These are phyloP conservation scores for Agonum fuliginosum DNA, from an alignment of 2,888 invertebrate species.

Conservation along the genomic window DNA sequence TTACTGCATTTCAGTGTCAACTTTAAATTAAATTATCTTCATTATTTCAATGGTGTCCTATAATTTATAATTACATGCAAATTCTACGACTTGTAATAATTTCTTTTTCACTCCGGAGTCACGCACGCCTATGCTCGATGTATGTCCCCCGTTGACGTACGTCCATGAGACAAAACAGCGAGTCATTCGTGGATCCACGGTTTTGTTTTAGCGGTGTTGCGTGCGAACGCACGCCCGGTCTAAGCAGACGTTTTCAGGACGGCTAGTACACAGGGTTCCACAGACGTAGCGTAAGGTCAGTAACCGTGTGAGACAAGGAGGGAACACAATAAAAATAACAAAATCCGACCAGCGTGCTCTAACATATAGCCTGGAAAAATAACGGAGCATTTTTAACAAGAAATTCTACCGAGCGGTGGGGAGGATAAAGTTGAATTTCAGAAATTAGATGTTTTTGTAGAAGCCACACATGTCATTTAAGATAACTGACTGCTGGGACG, in stretches of 20 bases:
- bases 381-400: constrained; percentile 73
- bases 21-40: too few species aligned
- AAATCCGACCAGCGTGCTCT: constrained; percentile 70
- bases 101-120: too few species aligned
- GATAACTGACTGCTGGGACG: constrained; percentile 12
- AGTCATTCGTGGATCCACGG: constrained; percentile 39
- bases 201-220: constrained; percentile 9
- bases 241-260: constrained; percentile 61
- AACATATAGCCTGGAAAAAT: constrained; percentile 69
- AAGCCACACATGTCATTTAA: constrained; percentile 27
- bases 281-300: constrained; percentile 67
- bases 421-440: constrained; percentile 53
- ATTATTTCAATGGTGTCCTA: too few species aligned
- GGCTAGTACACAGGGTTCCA: constrained; percentile 65
- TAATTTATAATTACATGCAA: too few species aligned
- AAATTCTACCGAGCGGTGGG: constrained; percentile 64
- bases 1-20: too few species aligned
- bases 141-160: neutral
- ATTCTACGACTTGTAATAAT: too few species aligned
- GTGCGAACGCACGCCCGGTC: constrained; percentile 39
- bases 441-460: constrained; percentile 58
- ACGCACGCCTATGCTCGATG: neutral
- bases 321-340: constrained; percentile 71
- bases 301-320: constrained; percentile 69
- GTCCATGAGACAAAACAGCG: neutral